Evolutionary conservation across 2,888 invertebrate genomes (phyloP), one percentile per base, ranked within the genome.

Genomic region (Elaeidobius kamerunicus): DNA sequence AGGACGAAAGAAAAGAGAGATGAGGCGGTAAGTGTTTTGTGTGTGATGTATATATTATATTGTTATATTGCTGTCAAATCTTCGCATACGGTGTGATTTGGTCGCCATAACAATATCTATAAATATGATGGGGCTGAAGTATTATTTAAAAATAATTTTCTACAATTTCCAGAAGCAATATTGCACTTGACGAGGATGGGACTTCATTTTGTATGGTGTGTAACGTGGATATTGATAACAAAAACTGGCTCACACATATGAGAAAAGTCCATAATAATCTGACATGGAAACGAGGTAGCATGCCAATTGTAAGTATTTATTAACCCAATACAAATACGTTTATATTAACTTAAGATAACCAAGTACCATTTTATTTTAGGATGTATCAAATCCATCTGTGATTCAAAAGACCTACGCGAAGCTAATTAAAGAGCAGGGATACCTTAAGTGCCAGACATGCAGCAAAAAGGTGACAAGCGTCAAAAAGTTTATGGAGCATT

Each of bases 251-350:
- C 3, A 54, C 61, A 3, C 83, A 83, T 62, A 80, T 79, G 56
- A 67, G 75, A 35, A 61, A 63, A 16, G 65, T 68, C 38, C 84
- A 85, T 66, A 76, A 79, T 53, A 77, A 81, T 60, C 69, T 82
- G 58, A 75, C 77, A 6, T 83, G 84, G 83, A 66, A 71, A 43
- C 73, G 75, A 23, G 79, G 77, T 34, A 75, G 78, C 47, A 49
- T 63, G 30, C 73, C 76, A 40, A 63, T 80, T 63, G 82, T 81
- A 73, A 74, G 40, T 36, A 20, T 42, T 19, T 15, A 6, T 6
- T 23, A 23, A 23, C 9, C 23, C 23, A 23, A 6, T 23, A 23
- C 4, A 23, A 23, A 23, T 23, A 9, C 9, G 4, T 23, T 23
- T 23, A 23, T n/a, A n/a, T n/a, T 6, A 23, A 23, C 23, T 4